Evolutionary conservation across 2,797 vertebrate species (phyloP), one percentile per base, ranked within the genome.

Genomic region (Rallus crepitans): DNA sequence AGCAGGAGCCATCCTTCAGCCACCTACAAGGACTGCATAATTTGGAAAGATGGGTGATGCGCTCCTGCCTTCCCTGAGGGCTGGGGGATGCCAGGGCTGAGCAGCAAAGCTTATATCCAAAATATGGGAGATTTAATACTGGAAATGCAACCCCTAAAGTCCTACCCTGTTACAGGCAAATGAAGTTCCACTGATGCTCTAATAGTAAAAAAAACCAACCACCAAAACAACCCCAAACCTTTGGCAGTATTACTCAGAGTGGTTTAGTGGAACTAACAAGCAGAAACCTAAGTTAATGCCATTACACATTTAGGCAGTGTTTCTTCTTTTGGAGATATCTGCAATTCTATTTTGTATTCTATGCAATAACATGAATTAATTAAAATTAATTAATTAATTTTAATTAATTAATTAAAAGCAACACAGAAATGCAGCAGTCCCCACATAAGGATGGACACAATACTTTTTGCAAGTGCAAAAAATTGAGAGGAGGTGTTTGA

Each of bases 1-100:
- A 87, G 23, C 23, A 39, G 47, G 56, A 77, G 14, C 4, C 3
- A 28, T 56, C 27, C 57, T 80, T 48, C 82, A 50, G 64, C 21
- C 35, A 39, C 3, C 13, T 39, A 7, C 20, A 40, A 60, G 42
- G 16, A 45, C 0, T 45, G 25, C 0, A 1, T 5, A 3, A 30
- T 71, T 75, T 72, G 59, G 33, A 40, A 50, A 48, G 57, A n/a
- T 56, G 53, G 19, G 14, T 6, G 27, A 9, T 3, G 11, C 0
- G 2, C 55, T 66, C 30, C 31, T 82, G 37, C 55, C 18, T 64
- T 60, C 50, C 31, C 47, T 0, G 0, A 64, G 40, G 42, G 15
- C 61, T 71, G 37, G 48, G 66, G 75, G 57, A 56, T n/a, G 15
- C 28, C 25, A 71, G 24, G 39, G 28, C 13, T 61, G n/a, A 90